Conservation (phyloP, 2,888 invertebrate genomes). For the Dendrolimus pini region DNA sequence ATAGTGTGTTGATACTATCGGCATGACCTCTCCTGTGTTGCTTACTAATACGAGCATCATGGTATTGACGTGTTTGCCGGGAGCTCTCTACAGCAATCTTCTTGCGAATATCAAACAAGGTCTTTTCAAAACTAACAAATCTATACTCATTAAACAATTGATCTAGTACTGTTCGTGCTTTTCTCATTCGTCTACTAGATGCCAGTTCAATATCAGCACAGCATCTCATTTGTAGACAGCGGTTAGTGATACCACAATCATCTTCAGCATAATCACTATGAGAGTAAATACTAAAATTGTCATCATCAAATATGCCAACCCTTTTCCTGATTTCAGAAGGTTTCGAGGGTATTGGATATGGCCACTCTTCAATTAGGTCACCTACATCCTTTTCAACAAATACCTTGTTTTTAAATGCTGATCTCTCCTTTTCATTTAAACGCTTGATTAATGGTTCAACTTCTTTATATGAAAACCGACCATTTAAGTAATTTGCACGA, state of each 20-base stretch:
- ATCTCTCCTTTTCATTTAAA: constrained; percentile 17
- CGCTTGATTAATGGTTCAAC: constrained; percentile 24
- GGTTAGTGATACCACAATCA: no score
- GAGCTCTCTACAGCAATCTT: constrained; percentile 29
- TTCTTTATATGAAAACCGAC: constrained; percentile 19
- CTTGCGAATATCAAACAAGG: constrained; percentile 34
- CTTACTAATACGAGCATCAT: constrained; percentile 52
- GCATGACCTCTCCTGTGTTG: constrained; percentile 41
- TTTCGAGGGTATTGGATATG: neutral
- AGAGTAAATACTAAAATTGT: no score
- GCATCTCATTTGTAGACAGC: no score
- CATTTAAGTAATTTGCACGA: constrained; percentile 15
- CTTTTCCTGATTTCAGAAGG: no score
- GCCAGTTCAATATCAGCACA: no score
- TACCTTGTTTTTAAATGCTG: constrained; percentile 15
- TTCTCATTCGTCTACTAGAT: neutral
- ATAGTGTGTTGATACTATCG: constrained; percentile 26
- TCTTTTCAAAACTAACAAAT: constrained; percentile 34
- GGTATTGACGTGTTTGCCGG: constrained; percentile 32
- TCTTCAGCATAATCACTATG: no score
- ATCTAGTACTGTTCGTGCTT: constrained; percentile 27
- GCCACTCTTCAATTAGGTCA: neutral
- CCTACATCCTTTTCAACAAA: neutral
- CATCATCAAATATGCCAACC: no score
- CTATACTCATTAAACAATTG: constrained; percentile 41